Conservation (phyloP, 2,888 invertebrate genomes). For the Zele albiditarsus region DNA sequence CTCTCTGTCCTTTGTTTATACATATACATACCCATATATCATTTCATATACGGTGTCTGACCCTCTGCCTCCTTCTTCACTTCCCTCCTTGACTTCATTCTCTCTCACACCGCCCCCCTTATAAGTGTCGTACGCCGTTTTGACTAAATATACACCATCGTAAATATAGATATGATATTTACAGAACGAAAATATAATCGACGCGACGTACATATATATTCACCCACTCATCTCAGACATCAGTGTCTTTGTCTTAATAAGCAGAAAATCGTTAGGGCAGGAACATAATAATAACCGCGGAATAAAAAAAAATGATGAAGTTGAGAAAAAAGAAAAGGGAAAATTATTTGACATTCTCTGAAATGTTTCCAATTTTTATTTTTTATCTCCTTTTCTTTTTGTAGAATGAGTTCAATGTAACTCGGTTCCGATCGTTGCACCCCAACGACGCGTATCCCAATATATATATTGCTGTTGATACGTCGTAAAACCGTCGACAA, state of each 20-base stretch:
- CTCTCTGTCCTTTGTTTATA: conserved; percentile 32
- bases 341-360: conserved; percentile 25
- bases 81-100: background rate
- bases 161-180: conserved; percentile 70
- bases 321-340: background rate
- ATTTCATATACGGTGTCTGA: conserved; percentile 11
- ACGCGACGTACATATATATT: conserved; percentile 45
- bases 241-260: conserved; percentile 43
- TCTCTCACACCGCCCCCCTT: conserved; percentile 31
- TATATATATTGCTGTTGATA: conserved; percentile 23
- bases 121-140: conserved; percentile 64
- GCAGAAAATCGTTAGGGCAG: conserved; percentile 45
- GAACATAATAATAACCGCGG: conserved; percentile 34
- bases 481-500: conserved; percentile 34
- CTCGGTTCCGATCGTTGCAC: conserved; percentile 33
- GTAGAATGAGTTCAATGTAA: conserved; percentile 24
- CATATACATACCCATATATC: background rate
- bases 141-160: conserved; percentile 66
- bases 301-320: conserved; percentile 17
- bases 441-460: conserved; percentile 28
- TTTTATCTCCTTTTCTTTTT: background rate
- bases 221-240: conserved; percentile 43
- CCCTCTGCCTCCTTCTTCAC: background rate
- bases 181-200: conserved; percentile 66
- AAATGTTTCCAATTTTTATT: conserved; percentile 6